Evolutionary conservation across 2,113 vertebrate species (phyloP), one percentile per base, ranked within the genome.

Genomic region (Gopherus flavomarginatus): DNA sequence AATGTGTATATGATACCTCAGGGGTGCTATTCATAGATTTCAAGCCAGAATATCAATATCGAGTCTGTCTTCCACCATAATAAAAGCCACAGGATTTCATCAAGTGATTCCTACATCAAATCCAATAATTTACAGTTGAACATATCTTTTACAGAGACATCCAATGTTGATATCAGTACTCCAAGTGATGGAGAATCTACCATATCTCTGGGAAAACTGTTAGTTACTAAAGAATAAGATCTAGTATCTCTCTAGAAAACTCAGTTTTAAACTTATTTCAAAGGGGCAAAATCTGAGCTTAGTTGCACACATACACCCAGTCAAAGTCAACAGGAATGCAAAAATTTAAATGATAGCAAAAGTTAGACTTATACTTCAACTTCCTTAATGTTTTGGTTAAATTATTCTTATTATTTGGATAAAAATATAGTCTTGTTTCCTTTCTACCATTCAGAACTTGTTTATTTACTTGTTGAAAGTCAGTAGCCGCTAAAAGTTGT

Each of bases 381-480:
- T 0, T 81, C 83, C n/a, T 80, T 75, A 35, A 50, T 44, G 85
- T 21, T 95, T 31, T 54, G 47, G 35, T 4, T 86, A 93, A 95
- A 92, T 57, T 54, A 49, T 59, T 83, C 59, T 65, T 94, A 88
- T 81, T 12, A 47, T 17, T 13, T 85, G 42, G 2, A 83, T 52
- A 90, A 94, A 94, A 94, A 90, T 49, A 94, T 5, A 50, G 79
- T 52, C 77, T 26, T 11, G 11, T 42, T 84, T 93, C 50, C 47
- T 85, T 89, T 93, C 57, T 95, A 35, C 47, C 88, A 24, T 81
- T 88, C 65, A 83, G 24, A 2, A 59, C 69, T 88, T 57, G 62
- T 35, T 86, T 96, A 75, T 93, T 94, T 93, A 78, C 35, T 81
- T 35, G 27, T 81, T 91, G 78, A 93, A 91, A 42, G 47, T 81